Evolutionary conservation across 2,797 vertebrate species (phyloP).

Genomic region (Propithecus deckenii): DNA sequence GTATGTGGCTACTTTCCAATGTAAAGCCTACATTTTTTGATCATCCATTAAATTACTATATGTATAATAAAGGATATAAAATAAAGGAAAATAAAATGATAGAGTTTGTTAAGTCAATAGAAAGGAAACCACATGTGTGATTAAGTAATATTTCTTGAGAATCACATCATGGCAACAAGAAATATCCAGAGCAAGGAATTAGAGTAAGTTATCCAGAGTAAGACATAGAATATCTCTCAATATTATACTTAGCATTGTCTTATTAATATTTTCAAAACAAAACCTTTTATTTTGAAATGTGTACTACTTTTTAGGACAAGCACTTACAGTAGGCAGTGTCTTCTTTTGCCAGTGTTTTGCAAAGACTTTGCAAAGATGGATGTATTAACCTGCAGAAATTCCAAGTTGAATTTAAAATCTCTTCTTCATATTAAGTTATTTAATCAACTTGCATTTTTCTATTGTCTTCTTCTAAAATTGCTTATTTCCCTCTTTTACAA

Average conservation of each 20-base stretch:
- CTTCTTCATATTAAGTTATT: not conserved
- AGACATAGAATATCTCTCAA: not conserved
- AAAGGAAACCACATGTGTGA: not conserved
- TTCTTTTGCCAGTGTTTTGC: not conserved
- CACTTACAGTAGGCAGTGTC: not conserved
- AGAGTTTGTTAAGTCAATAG: not conserved
- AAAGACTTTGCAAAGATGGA: slow-evolving; percentile 16
- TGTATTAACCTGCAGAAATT: slow-evolving; percentile 39
- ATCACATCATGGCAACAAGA: not conserved
- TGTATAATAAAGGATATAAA: slow-evolving; percentile 14
- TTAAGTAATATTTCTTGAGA: slow-evolving; percentile 22
- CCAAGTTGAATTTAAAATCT: not conserved
- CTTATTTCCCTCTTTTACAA: not conserved
- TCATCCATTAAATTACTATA: slow-evolving; percentile 38
- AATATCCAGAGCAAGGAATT: not conserved
- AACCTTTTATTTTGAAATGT: not conserved
- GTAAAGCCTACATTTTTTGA: not conserved
- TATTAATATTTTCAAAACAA: not conserved
- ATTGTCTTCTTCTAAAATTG: not conserved
- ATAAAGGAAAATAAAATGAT: slow-evolving; percentile 23
- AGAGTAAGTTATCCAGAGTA: not conserved
- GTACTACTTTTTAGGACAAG: not conserved
- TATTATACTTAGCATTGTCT: not conserved
- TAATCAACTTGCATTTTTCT: slow-evolving; percentile 15
- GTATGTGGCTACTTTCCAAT: not conserved